A percentile compares a stretch with the other conserved stretches of the same genome.
Evolutionary conservation across 2,888 invertebrate genomes (phyloP).

Genomic region (Drosophila phalerata): DNA sequence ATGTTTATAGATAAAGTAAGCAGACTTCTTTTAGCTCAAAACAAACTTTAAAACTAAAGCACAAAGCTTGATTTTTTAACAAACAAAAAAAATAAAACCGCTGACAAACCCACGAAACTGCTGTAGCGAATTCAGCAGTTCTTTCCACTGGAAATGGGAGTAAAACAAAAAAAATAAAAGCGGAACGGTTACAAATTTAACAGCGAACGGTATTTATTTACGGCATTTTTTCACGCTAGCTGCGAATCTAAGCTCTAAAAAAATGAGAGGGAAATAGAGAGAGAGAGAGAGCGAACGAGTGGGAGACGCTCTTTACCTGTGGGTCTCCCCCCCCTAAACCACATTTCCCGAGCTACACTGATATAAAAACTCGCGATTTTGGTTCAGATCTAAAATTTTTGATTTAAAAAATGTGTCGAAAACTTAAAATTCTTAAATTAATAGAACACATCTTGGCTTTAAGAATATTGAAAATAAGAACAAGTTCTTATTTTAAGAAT

Average conservation of each 20-base stretch:
- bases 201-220: conserved; percentile 58
- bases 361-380: too few species aligned
- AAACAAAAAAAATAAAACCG: background rate
- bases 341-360: too few species aligned
- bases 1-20: background rate
- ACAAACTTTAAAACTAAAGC: background rate
- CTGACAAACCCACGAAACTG: background rate
- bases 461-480: too few species aligned
- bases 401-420: too few species aligned
- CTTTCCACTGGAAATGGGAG: background rate
- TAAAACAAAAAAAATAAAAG: background rate
- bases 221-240: conserved; percentile 57
- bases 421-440: too few species aligned
- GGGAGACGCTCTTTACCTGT: conserved; percentile 47
- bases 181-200: conserved; percentile 34
- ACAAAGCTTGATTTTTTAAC: background rate
- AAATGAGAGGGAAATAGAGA: background rate
- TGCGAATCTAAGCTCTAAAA: conserved; percentile 21
- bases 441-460: too few species aligned
- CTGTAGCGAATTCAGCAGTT: background rate
- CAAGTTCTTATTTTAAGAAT: too few species aligned
- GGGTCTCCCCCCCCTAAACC: conserved; percentile 26
- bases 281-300: conserved; percentile 3
- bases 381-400: too few species aligned
- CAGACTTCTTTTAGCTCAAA: background rate